Evolutionary conservation across 2,888 invertebrate genomes (phyloP).

Genomic region (Tanytarsus gracilentus): DNA sequence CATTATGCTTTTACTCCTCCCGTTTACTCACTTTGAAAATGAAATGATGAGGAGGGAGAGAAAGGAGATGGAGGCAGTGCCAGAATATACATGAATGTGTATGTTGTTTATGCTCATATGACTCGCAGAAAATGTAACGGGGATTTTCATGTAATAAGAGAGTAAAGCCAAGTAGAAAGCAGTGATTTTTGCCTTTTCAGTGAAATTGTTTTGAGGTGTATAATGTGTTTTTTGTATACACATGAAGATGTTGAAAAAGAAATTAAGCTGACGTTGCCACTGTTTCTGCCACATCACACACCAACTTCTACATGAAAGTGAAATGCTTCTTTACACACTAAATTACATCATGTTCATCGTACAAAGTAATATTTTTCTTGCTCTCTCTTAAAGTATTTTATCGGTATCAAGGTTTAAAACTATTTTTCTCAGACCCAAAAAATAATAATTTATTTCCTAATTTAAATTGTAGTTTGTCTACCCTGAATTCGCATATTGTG

Average conservation of each 20-base stretch:
- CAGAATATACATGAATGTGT: not conserved
- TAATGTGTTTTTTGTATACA: not conserved
- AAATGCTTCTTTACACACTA: too few relatives aligned
- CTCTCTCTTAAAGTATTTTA: too few relatives aligned
- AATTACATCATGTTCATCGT: too few relatives aligned
- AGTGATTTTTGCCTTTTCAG: constrained; percentile 1
- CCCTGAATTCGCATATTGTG: too few relatives aligned
- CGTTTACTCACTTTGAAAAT: not conserved
- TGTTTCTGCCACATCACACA: too few relatives aligned
- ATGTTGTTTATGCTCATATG: not conserved
- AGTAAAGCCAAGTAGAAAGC: not conserved
- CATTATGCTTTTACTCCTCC: not conserved
- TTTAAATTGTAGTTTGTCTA: too few relatives aligned
- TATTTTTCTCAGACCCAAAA: too few relatives aligned
- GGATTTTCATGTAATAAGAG: not conserved
- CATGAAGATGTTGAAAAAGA: constrained; percentile 1
- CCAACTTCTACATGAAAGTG: too few relatives aligned
- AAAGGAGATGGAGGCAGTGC: not conserved
- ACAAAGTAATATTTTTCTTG: too few relatives aligned
- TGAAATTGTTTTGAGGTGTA: not conserved
- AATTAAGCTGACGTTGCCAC: not conserved
- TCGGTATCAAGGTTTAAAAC: too few relatives aligned
- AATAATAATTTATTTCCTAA: too few relatives aligned
- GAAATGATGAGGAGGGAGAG: not conserved
- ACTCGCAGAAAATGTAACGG: not conserved